A percentile compares a stretch with the other conserved stretches of the same genome.
These are phyloP conservation scores for Drosophila rufa DNA, from an alignment of 1,140 invertebrate species.

Conservation along the genomic window DNA sequence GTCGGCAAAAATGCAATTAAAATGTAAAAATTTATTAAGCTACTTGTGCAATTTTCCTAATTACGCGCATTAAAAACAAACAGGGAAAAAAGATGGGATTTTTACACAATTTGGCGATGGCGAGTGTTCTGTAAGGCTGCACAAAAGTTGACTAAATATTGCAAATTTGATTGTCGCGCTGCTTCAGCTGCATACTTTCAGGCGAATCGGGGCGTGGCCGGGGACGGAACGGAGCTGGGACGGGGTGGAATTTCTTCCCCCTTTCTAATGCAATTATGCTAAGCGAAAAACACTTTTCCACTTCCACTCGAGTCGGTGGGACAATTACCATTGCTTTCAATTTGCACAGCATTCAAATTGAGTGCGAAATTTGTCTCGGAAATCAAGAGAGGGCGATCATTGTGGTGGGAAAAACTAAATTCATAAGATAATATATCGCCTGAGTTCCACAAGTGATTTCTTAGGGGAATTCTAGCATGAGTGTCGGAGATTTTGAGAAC, in stretches of 20 bases:
- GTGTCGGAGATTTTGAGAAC: too few relatives aligned
- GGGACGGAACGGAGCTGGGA: too few relatives aligned
- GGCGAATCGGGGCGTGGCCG: neutral
- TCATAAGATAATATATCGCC: too few relatives aligned
- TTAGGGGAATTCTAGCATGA: too few relatives aligned
- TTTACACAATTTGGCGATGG: conserved; percentile 20
- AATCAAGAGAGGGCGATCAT: neutral
- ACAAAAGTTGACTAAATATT: conserved; percentile 41
- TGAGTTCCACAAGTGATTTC: neutral
- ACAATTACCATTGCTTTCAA: conserved; percentile 3
- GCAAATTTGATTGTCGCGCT: conserved; percentile 36
- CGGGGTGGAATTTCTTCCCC: neutral
- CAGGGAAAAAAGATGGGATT: conserved; percentile 13
- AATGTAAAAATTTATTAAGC: conserved; percentile 65
- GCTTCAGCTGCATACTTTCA: conserved; percentile 20
- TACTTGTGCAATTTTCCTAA: conserved; percentile 62
- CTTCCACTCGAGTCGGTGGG: neutral
- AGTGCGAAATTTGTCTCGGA: neutral
- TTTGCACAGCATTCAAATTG: neutral
- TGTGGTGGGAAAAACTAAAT: neutral
- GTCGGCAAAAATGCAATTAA: conserved; percentile 51
- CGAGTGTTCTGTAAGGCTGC: too few relatives aligned
- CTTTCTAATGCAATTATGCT: conserved; percentile 27
- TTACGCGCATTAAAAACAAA: conserved; percentile 53
- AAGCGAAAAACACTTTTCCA: conserved; percentile 18